phyloP scores from a whole-genome alignment of 1,140 invertebrate species.

The Drosophila pachea region DNA sequence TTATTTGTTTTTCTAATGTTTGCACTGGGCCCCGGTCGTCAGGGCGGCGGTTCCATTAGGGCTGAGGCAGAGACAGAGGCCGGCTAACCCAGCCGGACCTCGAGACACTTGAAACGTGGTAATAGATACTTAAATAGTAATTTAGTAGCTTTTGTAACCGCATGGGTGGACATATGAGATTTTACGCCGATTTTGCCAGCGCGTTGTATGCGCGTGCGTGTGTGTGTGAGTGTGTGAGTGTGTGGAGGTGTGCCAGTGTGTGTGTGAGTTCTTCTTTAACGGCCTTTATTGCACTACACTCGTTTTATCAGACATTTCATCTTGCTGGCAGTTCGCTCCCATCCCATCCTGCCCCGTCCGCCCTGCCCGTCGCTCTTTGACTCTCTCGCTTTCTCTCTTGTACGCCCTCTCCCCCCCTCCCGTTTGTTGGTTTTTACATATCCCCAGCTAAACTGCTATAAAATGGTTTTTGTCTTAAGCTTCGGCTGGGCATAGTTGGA shows the following conservation, averaged over 20 bases:
- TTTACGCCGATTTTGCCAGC: constrained; percentile 67
- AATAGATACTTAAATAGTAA: constrained; percentile 75
- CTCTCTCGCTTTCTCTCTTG: not conserved
- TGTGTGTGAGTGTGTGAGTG: constrained; percentile 1
- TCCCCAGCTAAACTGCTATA: constrained; percentile 57
- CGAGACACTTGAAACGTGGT: constrained; percentile 65
- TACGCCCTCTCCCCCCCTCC: not conserved
- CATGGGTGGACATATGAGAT: constrained; percentile 74
- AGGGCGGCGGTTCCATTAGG: constrained; percentile 52
- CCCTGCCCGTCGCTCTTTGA: not conserved
- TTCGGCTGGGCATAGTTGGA: constrained; percentile 24
- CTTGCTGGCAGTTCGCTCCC: constrained; percentile 41
- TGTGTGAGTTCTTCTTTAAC: constrained; percentile 35
- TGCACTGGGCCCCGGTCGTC: constrained; percentile 30
- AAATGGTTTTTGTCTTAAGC: constrained; percentile 49
- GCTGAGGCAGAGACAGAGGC: not conserved
- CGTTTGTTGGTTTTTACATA: constrained; percentile 40
- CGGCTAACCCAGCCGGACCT: constrained; percentile 1
- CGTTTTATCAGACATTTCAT: constrained; percentile 62
- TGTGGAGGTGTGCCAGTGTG: not conserved
- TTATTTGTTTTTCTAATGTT: constrained; percentile 58
- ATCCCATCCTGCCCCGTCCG: not conserved
- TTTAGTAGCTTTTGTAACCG: constrained; percentile 73
- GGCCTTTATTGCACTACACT: constrained; percentile 62
- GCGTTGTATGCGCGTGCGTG: constrained; percentile 13